These are phyloP conservation scores for Panagrolaimus sp. DNA, from an alignment of 1,140 invertebrate genomes.

Conservation along the genomic window DNA sequence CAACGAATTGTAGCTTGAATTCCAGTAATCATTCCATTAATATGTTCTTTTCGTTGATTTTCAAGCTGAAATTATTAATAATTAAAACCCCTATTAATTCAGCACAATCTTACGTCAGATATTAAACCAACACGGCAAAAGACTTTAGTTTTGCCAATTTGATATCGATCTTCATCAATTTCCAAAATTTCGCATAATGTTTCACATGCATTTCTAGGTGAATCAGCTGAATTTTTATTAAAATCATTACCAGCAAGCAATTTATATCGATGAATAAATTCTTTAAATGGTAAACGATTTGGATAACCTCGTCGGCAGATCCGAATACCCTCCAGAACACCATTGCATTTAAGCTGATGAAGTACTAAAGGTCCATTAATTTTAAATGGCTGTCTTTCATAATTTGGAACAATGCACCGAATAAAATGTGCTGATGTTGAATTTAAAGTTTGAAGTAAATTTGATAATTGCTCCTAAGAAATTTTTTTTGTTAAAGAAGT, in stretches of 20 bases:
- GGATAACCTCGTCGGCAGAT: conserved; percentile 92
- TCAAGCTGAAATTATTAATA: conserved; percentile 34
- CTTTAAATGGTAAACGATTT: conserved; percentile 79
- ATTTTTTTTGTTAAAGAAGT: no score
- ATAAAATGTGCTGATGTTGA: conserved; percentile 61
- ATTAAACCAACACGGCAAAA: conserved; percentile 53
- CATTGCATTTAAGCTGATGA: conserved; percentile 80
- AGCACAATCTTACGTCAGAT: conserved; percentile 38
- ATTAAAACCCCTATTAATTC: background rate
- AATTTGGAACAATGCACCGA: conserved; percentile 92
- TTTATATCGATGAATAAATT: conserved; percentile 72
- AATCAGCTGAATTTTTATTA: background rate
- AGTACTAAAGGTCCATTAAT: conserved; percentile 90
- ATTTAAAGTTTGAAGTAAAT: conserved; percentile 46
- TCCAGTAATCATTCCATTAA: conserved; percentile 26
- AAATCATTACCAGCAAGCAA: conserved; percentile 23
- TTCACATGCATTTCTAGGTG: conserved; percentile 16
- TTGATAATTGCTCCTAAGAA: conserved; percentile 43
- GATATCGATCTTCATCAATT: conserved; percentile 31
- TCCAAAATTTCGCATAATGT: conserved; percentile 26
- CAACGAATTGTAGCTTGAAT: conserved; percentile 49
- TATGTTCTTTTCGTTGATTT: conserved; percentile 27
- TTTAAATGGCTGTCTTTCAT: conserved; percentile 81
- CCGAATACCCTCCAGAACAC: conserved; percentile 90
- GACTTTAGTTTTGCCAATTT: conserved; percentile 46